Conservation (phyloP, 2,113 vertebrate species). For the Zosterops pallidus region DNA sequence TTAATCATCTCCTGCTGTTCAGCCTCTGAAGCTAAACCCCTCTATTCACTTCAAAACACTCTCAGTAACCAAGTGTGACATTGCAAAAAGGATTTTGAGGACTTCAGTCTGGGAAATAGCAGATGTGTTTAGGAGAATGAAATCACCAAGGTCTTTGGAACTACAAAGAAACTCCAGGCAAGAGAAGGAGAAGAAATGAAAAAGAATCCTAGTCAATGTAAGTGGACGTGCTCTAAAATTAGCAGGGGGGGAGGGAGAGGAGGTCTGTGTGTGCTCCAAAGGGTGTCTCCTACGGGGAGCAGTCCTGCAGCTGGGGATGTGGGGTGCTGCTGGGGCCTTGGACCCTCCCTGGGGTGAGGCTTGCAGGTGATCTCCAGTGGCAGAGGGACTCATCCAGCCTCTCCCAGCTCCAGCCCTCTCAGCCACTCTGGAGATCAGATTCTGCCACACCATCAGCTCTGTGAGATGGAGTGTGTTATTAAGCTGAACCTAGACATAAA, state of each 20-base stretch:
- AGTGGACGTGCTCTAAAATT: background rate
- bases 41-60: conserved; percentile 62
- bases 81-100: conserved; percentile 53
- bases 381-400: background rate
- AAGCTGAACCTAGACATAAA: conserved; percentile 31
- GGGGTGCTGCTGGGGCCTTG: background rate
- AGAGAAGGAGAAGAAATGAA: background rate
- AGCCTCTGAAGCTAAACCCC: conserved; percentile 62
- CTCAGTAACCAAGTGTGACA: conserved; percentile 64
- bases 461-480: conserved; percentile 43
- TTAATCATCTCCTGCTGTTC: conserved; percentile 70
- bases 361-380: background rate
- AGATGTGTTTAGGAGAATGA: conserved; percentile 51
- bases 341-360: background rate
- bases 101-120: conserved; percentile 51
- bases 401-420: background rate
- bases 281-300: background rate
- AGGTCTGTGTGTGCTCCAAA: background rate
- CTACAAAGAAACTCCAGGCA: conserved; percentile 46
- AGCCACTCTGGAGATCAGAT: background rate
- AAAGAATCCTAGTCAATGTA: background rate
- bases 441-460: background rate
- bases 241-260: background rate
- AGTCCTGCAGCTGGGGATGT: background rate
- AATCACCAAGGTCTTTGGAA: conserved; percentile 39